Base-by-base conservation (phyloP, 1,140 invertebrate genomes). In the Ctenoplectra terminalis region DNA sequence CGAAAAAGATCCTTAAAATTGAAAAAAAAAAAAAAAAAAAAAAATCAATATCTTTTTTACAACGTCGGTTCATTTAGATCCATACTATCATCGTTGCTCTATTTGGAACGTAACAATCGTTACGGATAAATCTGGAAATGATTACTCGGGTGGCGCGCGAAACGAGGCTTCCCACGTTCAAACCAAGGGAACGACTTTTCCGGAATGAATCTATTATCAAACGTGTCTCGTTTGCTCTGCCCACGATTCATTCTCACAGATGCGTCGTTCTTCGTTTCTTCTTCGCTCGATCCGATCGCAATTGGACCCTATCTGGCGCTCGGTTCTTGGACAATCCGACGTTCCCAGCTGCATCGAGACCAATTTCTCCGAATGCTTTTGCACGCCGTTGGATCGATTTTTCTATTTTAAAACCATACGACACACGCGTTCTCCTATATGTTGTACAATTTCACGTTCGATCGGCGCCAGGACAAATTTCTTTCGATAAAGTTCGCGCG, bases 131-230 rank as follows among this genome's bases (percentile, higher is more conserved):
- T 52, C 58, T 73, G 58, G 58, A 61, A 79, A 29, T 50, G 8
- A 40, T 34, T 0, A 20, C 34, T 13, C 9, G 23, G 15, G 37
- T 37, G 46, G 31, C n/a, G 37, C 20, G 11, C 17, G 48, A 72
- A 73, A 73, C 61, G 26, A 26, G 23, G 15, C 20, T 54, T 72
- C 31, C 15, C 67, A 13, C 8, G 26, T 50, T 60, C 56, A 61
- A 61, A 72, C 46, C 48, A 31, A 73, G 37, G 15, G 58, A 73
- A 52, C 77, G 58, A 64, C 34, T 48, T 46, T 71, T 50, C 67
- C 61, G 26, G 77, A 64, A 58, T 26, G 66, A 67, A 37, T 63
- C 77, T 31, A 80, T 80, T 80, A 80, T 80, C 69, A 52, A 46
- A 43, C 70, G 5, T 3, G 46, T 79, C 74, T n/a, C 58, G 46